These are phyloP conservation scores for Saccostrea cuccullata DNA, from an alignment of 1,140 invertebrate species.

Conservation along the genomic window DNA sequence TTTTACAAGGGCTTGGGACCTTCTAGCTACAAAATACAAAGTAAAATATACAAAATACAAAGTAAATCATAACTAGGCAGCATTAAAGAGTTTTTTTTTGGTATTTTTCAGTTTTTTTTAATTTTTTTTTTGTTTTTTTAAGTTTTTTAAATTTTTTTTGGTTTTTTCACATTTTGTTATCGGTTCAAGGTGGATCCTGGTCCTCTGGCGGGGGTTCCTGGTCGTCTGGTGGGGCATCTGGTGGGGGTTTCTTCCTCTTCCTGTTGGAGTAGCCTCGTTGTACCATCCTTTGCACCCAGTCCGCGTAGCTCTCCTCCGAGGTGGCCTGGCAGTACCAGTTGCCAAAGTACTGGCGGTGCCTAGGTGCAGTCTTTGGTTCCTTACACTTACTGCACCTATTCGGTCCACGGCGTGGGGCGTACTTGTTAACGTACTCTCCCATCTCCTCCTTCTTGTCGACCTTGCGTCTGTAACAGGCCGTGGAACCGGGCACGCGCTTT, in stretches of 20 bases:
- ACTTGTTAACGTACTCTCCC: background rate
- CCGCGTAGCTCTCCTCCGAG: background rate
- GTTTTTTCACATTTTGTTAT: background rate
- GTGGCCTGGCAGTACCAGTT: background rate
- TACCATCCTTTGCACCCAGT: background rate
- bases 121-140: background rate
- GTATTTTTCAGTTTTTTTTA: background rate
- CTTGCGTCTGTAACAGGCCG: background rate
- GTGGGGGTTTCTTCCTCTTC: background rate
- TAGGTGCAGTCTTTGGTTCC: background rate
- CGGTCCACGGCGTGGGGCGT: background rate
- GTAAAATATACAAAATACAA: background rate
- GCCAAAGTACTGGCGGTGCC: background rate
- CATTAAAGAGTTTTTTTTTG: background rate
- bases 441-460: background rate
- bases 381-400: background rate
- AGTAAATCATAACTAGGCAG: background rate
- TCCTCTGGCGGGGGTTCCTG: background rate
- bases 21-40: slow-evolving; percentile 4
- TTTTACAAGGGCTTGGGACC: slow-evolving; percentile 37
- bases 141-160: background rate
- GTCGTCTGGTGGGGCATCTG: background rate
- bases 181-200: background rate
- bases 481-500: background rate
- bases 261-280: background rate